These are phyloP conservation scores for Hylaeus anthracinus DNA, from an alignment of 1,140 invertebrate species.

Conservation along the genomic window DNA sequence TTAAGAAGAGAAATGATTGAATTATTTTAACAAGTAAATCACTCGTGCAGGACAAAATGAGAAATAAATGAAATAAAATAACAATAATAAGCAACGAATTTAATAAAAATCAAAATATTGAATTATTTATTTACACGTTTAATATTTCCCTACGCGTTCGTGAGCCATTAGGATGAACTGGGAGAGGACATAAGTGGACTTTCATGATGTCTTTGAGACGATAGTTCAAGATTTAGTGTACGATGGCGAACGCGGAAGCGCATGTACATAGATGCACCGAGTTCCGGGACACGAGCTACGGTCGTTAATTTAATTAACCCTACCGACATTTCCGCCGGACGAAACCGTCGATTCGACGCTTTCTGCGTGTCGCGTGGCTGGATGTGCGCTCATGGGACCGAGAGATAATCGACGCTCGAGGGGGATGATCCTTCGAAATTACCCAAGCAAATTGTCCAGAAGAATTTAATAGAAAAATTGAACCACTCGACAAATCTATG, in stretches of 20 bases:
- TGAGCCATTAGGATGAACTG: no score
- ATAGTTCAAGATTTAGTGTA: conserved; percentile 23
- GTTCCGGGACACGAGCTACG: conserved; percentile 14
- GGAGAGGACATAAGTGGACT: conserved; percentile 33
- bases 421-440: conserved; percentile 1
- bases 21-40: no score
- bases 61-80: no score
- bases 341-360: conserved; percentile 32
- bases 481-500: no score
- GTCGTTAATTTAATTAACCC: conserved; percentile 67
- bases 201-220: conserved; percentile 1
- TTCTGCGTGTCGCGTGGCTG: conserved; percentile 29
- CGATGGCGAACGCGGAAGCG: background rate
- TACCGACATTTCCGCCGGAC: conserved; percentile 63
- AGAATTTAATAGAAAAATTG: no score
- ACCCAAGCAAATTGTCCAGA: background rate
- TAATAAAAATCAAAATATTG: no score
- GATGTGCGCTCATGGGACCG: background rate
- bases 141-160: no score
- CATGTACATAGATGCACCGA: background rate
- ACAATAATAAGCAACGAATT: no score
- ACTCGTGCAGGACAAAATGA: no score
- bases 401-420: background rate
- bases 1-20: no score
- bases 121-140: no score